Conservation (phyloP, 2,113 vertebrate species). For the Malurus melanocephalus region DNA sequence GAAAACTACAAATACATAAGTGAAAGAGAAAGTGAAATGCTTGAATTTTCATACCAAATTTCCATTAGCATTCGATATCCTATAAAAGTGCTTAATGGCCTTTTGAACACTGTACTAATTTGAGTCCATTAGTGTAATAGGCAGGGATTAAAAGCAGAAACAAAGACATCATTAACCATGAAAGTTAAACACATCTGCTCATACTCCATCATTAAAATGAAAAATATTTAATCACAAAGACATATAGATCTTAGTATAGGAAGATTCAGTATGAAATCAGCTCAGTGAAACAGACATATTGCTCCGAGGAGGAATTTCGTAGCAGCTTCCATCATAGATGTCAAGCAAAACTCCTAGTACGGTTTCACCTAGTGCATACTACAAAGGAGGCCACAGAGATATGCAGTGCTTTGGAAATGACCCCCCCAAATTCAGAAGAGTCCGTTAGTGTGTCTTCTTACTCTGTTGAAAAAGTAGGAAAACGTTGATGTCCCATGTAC, state of each 20-base stretch:
- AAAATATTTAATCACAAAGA: conserved; percentile 19
- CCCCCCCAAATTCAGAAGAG: background rate
- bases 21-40: background rate
- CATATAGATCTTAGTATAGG: background rate
- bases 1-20: background rate
- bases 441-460: background rate
- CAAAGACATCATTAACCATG: conserved; percentile 43
- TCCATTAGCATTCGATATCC: background rate
- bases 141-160: conserved; percentile 50
- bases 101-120: conserved; percentile 45
- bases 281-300: background rate
- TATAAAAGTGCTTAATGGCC: conserved; percentile 20
- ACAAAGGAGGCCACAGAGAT: background rate
- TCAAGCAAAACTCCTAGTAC: background rate
- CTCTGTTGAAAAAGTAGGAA: background rate
- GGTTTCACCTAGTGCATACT: background rate
- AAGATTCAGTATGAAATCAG: background rate
- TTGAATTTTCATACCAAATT: conserved; percentile 3
- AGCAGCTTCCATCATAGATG: background rate
- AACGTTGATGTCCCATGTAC: accelerated
- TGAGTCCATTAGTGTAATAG: conserved; percentile 53
- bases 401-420: background rate
- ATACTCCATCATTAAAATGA: conserved; percentile 13
- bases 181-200: conserved; percentile 48
- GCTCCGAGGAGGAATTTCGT: background rate